Base-by-base conservation (phyloP, 2,888 invertebrate species). In the Tinea trinotella region DNA sequence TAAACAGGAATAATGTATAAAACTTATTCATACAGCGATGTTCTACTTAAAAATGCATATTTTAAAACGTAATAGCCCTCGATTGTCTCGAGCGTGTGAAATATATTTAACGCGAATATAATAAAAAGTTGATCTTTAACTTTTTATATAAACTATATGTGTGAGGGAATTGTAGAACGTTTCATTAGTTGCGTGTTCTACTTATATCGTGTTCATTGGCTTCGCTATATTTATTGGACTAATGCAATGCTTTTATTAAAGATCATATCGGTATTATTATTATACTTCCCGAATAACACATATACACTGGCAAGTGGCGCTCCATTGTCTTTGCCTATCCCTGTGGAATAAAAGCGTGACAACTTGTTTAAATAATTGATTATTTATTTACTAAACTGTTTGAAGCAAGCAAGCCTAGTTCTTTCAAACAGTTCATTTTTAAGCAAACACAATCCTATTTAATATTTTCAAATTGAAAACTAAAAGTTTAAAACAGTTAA, bases 21-120 rank as follows among this genome's bases (percentile, higher is more conserved):
- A 50, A 65, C 64, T 74, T 73, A 74, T 74, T 68, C 74, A 74
- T 72, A 58, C 74, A 68, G 65, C 60, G 61, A 57, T 68, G 73
- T 60, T 64, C 71, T 60, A 69, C 62, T 70, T 70, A 60, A 61
- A 50, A 63, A 62, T 63, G 70, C 67, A 64, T 60, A 65, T 65
- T 67, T 66, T 64, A 65, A 66, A 65, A 63, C 61, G 59, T 60
- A 61, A 59, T 59, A 58, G 35, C n/a, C 20, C 40, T 44, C 46
- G 34, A 52, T 52, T 35, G 36, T 50, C 50, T 50, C 4, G 24
- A 50, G 50, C 50, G 50, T 50, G 50, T 50, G 50, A 50, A 50
- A 50, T 50, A 50, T 50, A 50, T n/a, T n/a, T 50, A 50, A 50
- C 50, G 50, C 50, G 13, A 50, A 50, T 50, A 50, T 50, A 50